Base-by-base conservation (phyloP, 2,797 vertebrate species). In the Columba guinea region DNA sequence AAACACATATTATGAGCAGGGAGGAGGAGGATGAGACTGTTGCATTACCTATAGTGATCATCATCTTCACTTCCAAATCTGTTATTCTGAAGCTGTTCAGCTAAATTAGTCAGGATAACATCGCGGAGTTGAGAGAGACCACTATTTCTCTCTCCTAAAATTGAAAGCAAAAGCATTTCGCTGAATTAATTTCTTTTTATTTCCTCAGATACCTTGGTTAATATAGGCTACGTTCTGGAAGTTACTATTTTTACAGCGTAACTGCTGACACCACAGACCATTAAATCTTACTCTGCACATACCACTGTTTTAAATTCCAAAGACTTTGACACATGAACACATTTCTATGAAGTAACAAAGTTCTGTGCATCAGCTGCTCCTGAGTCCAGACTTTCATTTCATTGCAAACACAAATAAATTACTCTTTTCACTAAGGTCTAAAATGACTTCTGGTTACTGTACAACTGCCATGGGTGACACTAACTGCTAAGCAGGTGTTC, bases 21-120 rank as follows among this genome's bases (percentile, higher is more conserved):
- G 44, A 55, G 32, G 22, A 49, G 24, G 24, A 23, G 14, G 6
- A 56, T 30, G 23, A 23, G 9, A 37, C 9, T 34, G 11, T 14
- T 51, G 10, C 3, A 20, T 51, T 97, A 99, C 99, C 99, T 99
- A 97, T 99, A 99, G 96, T 99, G 99, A 90, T 99, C 99, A 65
- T 99, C 99, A 56, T 99, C 99, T 95, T 99, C 99, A 90, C 99
- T 99, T 52, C 99, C 99, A 97, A 99, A 99, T 93, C 99, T 98
- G 96, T 99, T 99, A 97, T 99, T 99, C 97, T 99, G 99, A 83
- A 99, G 98, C 87, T 99, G 99, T 76, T 99, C 99, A 10, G 99
- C 98, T 80, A 99, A 95, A 90, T 98, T 99, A 89, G 98, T 99
- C 60, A 99, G 98, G 96, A 99, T 99, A 79, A 99, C 99, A 34